Evolutionary conservation across 2,888 invertebrate genomes (phyloP).

Genomic region (Drosophila austrosaltans): DNA sequence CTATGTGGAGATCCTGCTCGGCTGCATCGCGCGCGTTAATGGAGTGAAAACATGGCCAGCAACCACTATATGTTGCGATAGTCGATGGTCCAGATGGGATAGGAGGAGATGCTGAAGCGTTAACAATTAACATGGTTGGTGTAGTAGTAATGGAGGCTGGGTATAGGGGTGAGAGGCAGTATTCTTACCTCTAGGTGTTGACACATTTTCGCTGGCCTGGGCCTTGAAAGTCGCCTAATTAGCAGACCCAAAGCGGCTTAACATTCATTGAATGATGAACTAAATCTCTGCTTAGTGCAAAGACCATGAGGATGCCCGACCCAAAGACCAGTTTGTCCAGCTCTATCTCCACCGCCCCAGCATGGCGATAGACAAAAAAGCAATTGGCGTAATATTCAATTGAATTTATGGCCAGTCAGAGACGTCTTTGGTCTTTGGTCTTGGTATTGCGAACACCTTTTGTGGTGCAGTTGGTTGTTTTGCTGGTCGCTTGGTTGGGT

Average conservation of each 20-base stretch:
- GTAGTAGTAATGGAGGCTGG: not conserved
- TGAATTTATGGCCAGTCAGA: slow-evolving; percentile 80
- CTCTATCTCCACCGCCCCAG: slow-evolving; percentile 29
- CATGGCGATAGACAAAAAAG: slow-evolving; percentile 74
- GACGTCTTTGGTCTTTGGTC: slow-evolving; percentile 58
- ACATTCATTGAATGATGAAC: slow-evolving; percentile 59
- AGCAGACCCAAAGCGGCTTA: slow-evolving; percentile 74
- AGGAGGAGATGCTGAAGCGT: slow-evolving; percentile 52
- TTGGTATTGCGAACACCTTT: slow-evolving; percentile 64
- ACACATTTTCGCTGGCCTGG: slow-evolving; percentile 63
- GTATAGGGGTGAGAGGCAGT: not conserved
- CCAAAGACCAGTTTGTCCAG: slow-evolving; percentile 10
- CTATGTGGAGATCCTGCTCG: slow-evolving; percentile 59
- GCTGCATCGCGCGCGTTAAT: slow-evolving; percentile 64
- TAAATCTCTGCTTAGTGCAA: slow-evolving; percentile 72
- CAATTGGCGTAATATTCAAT: slow-evolving; percentile 81
- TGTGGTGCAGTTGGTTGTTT: slow-evolving; percentile 67
- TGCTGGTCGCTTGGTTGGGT: slow-evolving; percentile 9
- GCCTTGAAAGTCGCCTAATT: slow-evolving; percentile 72
- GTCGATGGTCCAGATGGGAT: slow-evolving; percentile 6
- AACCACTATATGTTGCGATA: not conserved
- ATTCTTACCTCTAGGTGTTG: slow-evolving; percentile 62
- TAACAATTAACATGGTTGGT: slow-evolving; percentile 71
- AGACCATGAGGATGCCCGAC: slow-evolving; percentile 40
- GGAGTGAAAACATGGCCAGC: slow-evolving; percentile 71